Conservation (phyloP, 2,797 vertebrate species). For the Sebastiscus tertius region DNA sequence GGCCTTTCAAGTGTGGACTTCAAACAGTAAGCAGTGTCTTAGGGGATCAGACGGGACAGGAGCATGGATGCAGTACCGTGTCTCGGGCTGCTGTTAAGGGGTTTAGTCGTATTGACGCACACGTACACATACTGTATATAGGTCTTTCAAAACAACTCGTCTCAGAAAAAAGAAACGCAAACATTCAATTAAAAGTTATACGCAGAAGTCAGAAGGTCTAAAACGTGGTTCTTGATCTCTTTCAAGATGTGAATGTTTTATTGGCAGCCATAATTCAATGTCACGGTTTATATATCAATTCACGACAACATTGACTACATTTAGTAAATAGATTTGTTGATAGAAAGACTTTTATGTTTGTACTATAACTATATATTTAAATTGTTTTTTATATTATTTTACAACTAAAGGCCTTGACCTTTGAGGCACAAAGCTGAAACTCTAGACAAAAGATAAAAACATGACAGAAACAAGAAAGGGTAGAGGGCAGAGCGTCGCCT, state of each 20-base stretch:
- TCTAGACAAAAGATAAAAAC: not conserved
- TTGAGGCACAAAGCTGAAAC: not conserved
- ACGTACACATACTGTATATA: not conserved
- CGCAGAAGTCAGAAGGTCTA: not conserved
- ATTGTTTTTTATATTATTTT: conserved; percentile 2
- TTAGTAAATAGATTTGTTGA: not conserved
- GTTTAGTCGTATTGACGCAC: conserved; percentile 67
- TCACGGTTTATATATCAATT: not conserved
- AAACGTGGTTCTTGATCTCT: not conserved
- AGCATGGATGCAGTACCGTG: conserved; percentile 50
- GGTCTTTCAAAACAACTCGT: not conserved
- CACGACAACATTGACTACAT: not conserved
- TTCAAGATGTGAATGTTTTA: not conserved
- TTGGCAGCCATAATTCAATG: not conserved
- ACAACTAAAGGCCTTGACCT: not conserved
- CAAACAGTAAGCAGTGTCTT: conserved; percentile 78
- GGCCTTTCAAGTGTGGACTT: conserved; percentile 83
- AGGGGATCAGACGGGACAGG: conserved; percentile 73
- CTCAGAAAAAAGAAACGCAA: not conserved
- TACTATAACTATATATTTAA: no score
- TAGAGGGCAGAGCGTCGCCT: not conserved
- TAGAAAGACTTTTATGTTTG: not conserved
- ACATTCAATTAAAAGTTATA: not conserved
- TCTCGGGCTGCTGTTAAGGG: conserved; percentile 63
- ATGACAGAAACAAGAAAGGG: not conserved